Evolutionary conservation across 2,797 vertebrate genomes (phyloP).

Genomic region (Monodelphis domestica): DNA sequence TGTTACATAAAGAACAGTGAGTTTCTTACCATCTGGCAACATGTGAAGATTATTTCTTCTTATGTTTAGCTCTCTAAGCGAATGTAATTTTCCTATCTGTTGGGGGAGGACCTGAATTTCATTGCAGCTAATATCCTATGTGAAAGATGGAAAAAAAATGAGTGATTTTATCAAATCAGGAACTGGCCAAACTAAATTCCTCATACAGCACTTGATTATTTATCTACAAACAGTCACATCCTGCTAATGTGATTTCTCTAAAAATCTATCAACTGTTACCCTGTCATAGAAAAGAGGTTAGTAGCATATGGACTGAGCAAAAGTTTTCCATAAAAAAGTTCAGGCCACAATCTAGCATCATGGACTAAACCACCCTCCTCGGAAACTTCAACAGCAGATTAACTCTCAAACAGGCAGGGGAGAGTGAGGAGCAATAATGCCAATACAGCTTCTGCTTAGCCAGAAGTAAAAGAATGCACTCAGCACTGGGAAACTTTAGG

Average conservation of each 20-base stretch:
- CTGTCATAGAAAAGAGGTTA: slow-evolving; percentile 1
- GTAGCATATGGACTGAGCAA: slow-evolving; percentile 8
- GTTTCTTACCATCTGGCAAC: slow-evolving; percentile 92
- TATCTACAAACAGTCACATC: slow-evolving; percentile 21
- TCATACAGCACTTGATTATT: slow-evolving; percentile 31
- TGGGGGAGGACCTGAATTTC: slow-evolving; percentile 97
- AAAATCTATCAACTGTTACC: slow-evolving; percentile 32
- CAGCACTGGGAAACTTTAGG: slow-evolving; percentile 2
- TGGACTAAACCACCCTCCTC: slow-evolving; percentile 8
- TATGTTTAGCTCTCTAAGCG: slow-evolving; percentile 96
- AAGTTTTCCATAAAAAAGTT: slow-evolving; percentile 36
- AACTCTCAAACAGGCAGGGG: neutral
- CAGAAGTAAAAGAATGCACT: slow-evolving; percentile 48
- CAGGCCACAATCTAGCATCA: slow-evolving; percentile 40
- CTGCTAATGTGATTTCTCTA: slow-evolving; percentile 20
- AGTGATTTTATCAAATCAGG: slow-evolving; percentile 19
- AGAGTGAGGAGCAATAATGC: slow-evolving; percentile 36
- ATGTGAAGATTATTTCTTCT: slow-evolving; percentile 97
- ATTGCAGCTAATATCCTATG: slow-evolving; percentile 97
- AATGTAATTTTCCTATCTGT: slow-evolving; percentile 95
- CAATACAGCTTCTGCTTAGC: slow-evolving; percentile 20
- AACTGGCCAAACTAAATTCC: slow-evolving; percentile 43
- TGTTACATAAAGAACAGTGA: slow-evolving; percentile 55
- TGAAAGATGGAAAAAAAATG: slow-evolving; percentile 74
- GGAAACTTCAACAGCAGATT: slow-evolving; percentile 45